Evolutionary conservation across 2,797 vertebrate genomes (phyloP).

Genomic region (Ammospiza maritima): DNA sequence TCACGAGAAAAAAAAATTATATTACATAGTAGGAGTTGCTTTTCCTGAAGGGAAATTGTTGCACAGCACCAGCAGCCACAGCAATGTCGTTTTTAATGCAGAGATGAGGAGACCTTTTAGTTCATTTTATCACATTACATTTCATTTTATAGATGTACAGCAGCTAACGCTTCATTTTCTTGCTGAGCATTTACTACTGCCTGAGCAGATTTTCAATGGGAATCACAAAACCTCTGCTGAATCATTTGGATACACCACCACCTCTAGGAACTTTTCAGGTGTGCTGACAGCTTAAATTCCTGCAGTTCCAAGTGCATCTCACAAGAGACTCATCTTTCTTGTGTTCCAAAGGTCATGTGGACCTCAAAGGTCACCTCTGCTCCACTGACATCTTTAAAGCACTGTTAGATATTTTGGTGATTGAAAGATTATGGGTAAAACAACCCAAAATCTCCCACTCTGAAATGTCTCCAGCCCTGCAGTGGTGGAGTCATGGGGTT

Average conservation of each 20-base stretch:
- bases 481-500: neutral
- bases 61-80: neutral
- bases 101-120: neutral
- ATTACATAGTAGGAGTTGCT: neutral
- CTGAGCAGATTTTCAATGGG: neutral
- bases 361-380: neutral
- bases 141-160: neutral
- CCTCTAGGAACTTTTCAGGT: neutral
- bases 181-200: neutral
- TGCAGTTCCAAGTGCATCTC: neutral
- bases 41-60: neutral
- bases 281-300: neutral
- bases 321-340: neutral
- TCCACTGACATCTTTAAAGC: neutral
- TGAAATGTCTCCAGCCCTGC: rapidly evolving
- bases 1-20: rapidly evolving
- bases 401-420: neutral
- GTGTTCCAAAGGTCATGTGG: neutral
- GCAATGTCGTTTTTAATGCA: neutral
- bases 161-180: neutral
- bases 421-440: neutral
- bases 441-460: neutral
- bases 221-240: neutral
- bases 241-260: neutral
- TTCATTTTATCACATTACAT: neutral